Base-by-base conservation (phyloP, 2,797 vertebrate species). In the Lepidocolaptes lacrymiger region DNA sequence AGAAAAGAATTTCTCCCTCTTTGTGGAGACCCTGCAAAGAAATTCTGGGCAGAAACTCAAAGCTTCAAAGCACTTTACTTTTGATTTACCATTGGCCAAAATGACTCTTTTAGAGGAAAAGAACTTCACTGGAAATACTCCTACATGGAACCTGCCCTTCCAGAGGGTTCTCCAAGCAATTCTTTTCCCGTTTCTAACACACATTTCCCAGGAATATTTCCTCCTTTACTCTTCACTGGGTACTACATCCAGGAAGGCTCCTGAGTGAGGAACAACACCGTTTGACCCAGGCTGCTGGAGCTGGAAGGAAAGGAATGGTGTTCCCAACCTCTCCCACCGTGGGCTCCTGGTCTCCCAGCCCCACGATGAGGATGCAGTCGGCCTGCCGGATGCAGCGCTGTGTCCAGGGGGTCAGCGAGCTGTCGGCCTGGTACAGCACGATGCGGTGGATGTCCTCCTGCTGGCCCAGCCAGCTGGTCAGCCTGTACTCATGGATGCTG, bases 361-460 rank as follows among this genome's bases (percentile, higher is more conserved):
- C 99, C 52, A 99, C 99, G 0, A 99, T 99, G 68, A 99, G 96
- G 98, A 99, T 99, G 97, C 98, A 99, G 97, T 99, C 99, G 0
- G 99, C 99, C 97, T 99, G 99, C 5, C 99, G 98, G 95, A 99
- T 98, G 94, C 99, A 99, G 95, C 99, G 98, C 96, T 99, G 99
- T 2, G 99, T 99, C 99, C 99, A 99, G 2, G 99, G 99, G 0
- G 99, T 99, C 23, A 99, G 98, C 17, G 95, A 96, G 84, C 98
- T 91, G 96, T 99, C 99, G 0, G 99, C 98, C 98, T 99, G 99
- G 97, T 99, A 99, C 13, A 99, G 98, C 58, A 99, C 99, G 1
- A 99, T 99, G 8, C 99, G 98, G 94, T 99, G 99, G 88, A 99
- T 98, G 89, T 99, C 99, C 82, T 99, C 99, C 97, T 99, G 99